These are phyloP conservation scores for Columba livia DNA, from an alignment of 2,113 vertebrate genomes.

Conservation along the genomic window DNA sequence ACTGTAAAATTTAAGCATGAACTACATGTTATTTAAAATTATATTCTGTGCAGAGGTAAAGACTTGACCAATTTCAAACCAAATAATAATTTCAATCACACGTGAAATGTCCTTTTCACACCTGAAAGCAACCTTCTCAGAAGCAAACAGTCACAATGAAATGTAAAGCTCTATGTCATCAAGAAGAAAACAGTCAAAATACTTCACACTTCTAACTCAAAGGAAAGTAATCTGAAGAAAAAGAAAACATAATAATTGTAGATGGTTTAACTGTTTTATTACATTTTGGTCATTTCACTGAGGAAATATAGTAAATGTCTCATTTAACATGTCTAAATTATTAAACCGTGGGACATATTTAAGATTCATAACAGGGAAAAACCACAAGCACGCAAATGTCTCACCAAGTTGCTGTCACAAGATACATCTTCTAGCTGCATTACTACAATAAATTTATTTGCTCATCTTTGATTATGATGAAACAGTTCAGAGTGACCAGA, in stretches of 20 bases:
- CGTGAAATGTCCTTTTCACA: background rate
- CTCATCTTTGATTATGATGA: background rate
- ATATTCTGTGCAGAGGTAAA: background rate
- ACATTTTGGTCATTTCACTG: background rate
- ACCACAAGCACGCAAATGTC: accelerated
- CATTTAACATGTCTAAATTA: background rate
- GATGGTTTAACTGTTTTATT: background rate
- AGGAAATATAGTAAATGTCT: background rate
- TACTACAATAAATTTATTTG: background rate
- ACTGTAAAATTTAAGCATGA: background rate
- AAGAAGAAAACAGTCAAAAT: background rate
- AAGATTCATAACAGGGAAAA: background rate
- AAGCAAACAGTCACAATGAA: background rate
- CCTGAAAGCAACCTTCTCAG: background rate
- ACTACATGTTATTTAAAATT: background rate
- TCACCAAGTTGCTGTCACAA: background rate
- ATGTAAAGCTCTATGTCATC: background rate
- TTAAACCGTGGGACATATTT: background rate
- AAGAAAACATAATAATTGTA: accelerated
- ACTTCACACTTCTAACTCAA: background rate
- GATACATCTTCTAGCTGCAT: background rate
- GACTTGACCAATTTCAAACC: background rate
- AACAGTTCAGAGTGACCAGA: background rate
- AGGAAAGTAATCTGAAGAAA: background rate
- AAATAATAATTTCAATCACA: background rate